Percentiles rank a stretch among this genome's conserved stretches.
phyloP scores from a whole-genome alignment of 2,113 vertebrate genomes.

The Uropsilus gracilis region DNA sequence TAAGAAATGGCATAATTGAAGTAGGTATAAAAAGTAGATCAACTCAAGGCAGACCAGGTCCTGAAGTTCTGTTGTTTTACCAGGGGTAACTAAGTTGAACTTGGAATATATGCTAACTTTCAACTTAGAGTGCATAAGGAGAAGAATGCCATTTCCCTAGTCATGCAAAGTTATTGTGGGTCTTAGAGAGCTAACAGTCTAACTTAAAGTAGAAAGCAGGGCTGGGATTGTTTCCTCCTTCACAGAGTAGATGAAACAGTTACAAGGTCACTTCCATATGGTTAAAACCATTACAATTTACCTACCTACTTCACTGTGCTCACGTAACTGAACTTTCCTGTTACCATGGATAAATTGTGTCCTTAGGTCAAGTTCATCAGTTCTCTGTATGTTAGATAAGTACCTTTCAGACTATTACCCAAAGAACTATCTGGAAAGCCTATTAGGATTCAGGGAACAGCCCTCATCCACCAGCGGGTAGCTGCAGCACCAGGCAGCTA shows the following conservation, averaged over 20 bases:
- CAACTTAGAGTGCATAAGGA: background rate
- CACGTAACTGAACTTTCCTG: background rate
- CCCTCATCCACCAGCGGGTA: no score
- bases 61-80: background rate
- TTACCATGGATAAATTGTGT: background rate
- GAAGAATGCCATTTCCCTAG: background rate
- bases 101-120: background rate
- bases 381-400: background rate
- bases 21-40: background rate
- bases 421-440: background rate
- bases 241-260: background rate
- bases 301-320: background rate
- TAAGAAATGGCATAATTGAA: background rate
- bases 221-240: background rate
- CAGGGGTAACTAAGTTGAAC: background rate
- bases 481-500: no score
- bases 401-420: background rate
- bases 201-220: background rate
- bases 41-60: background rate
- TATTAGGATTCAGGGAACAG: background rate
- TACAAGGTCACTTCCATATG: background rate
- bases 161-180: background rate
- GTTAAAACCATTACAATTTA: no score
- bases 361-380: background rate
- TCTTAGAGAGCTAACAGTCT: background rate